Evolutionary conservation across 2,797 vertebrate genomes (phyloP).

Genomic region (Hypotaenidia philippensis): DNA sequence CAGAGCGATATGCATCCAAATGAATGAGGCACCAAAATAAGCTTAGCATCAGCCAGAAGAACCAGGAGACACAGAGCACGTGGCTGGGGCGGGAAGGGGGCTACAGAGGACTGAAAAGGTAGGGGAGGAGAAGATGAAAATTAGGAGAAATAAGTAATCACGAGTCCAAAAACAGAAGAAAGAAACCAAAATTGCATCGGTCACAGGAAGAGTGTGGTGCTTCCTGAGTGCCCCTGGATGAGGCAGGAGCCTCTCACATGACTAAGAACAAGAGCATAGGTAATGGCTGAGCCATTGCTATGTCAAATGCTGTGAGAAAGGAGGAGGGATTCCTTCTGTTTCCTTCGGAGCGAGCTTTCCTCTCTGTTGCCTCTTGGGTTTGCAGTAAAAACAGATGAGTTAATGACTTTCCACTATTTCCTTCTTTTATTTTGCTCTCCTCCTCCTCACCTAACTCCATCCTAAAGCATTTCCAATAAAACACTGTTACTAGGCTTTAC

Average conservation of each 20-base stretch:
- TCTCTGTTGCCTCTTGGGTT: background rate
- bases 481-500: background rate
- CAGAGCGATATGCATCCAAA: rapidly evolving
- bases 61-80: background rate
- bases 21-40: background rate
- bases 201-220: background rate
- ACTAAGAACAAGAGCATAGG: no score
- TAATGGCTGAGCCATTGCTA: no score
- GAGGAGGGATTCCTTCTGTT: background rate
- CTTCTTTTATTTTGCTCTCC: background rate
- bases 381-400: background rate
- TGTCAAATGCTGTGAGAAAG: background rate
- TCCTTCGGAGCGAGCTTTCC: background rate
- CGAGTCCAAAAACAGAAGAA: background rate
- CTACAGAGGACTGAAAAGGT: background rate
- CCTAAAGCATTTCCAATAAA: background rate
- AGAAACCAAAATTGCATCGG: background rate
- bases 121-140: background rate
- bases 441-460: background rate
- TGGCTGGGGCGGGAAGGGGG: background rate
- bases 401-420: background rate
- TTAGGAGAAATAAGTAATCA: background rate
- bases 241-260: background rate
- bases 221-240: background rate
- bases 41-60: background rate